Evolutionary conservation across 2,113 vertebrate genomes (phyloP), one percentile per base, ranked within the genome.

Genomic region (Conger conger): DNA sequence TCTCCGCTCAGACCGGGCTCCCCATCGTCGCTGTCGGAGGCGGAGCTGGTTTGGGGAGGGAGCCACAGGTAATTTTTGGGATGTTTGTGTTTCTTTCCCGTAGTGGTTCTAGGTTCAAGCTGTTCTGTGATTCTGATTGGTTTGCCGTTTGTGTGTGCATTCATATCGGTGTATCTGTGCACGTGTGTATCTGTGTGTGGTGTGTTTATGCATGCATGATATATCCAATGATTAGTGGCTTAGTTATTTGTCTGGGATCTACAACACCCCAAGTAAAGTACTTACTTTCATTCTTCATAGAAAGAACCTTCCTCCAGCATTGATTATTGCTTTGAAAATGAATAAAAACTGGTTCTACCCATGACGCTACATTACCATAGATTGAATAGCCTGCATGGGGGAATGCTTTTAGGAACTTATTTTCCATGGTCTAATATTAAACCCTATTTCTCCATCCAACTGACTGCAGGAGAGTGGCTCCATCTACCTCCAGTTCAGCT

Each of bases 401-500:
- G 38, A 38, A 84, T 18, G 27, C n/a, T 2, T n/a, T 33, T 30
- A 33, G n/a, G 3, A n/a, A 23, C n/a, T 7, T 73, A 73, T 73
- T 30, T 60, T 79, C 36, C 77, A 57, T 33, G 23, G 18, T 16
- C 13, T 38, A 76, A 60, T 23, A 78, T 78, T 36, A 54, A 57
- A 79, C 38, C 17, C 63, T 33, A 33, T 33, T 63, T n/a, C 18
- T 57, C 23, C 23, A 42, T 33, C 76, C 79, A 81, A 36, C 36
- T 11, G 17, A 23, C 68, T 0, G 0, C 90, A 98, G 97, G 97
- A 98, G 91, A 97, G 94, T 9, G 97, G 97, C 85, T 97, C 98
- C 57, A 97, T 97, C 86, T 98, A 98, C 93, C 95, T 98, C n/a
- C 98, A 99, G 92, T 93, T 99, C 89, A 97, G 96, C 85, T 97